phyloP scores from a whole-genome alignment of 1,140 invertebrate species.

The Hestina assimilis region DNA sequence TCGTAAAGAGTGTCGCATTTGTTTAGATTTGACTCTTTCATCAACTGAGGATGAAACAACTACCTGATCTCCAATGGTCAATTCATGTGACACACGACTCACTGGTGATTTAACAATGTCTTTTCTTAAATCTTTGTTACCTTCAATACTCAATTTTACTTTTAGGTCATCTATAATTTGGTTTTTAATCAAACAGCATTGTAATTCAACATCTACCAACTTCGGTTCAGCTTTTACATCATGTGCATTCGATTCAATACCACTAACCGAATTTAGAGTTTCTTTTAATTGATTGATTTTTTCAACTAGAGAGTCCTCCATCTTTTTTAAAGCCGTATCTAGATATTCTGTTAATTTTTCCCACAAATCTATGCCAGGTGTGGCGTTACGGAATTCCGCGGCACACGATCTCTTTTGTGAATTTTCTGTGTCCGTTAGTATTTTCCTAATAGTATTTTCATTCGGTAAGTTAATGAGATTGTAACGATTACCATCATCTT shows the following conservation, averaged over 20 bases:
- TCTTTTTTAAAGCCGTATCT: constrained; percentile 46
- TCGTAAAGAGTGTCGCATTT: not conserved
- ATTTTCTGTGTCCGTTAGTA: constrained; percentile 33
- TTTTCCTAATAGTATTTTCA: constrained; percentile 36
- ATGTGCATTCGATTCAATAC: not conserved
- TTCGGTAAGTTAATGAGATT: constrained; percentile 39
- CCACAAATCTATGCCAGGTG: constrained; percentile 43
- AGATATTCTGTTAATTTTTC: constrained; percentile 44
- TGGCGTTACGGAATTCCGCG: constrained; percentile 34
- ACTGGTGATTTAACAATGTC: constrained; percentile 39
- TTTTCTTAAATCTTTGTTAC: constrained; percentile 22
- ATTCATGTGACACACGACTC: constrained; percentile 9
- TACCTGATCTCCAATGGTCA: constrained; percentile 31
- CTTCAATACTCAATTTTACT: constrained; percentile 1
- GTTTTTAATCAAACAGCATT: constrained; percentile 50
- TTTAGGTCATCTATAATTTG: constrained; percentile 45
- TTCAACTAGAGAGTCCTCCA: constrained; percentile 49
- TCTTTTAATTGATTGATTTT: constrained; percentile 49
- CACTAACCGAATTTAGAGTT: not conserved
- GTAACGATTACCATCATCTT: constrained; percentile 8
- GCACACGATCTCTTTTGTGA: constrained; percentile 33
- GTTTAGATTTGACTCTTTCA: not conserved
- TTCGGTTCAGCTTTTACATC: not conserved
- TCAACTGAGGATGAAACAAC: constrained; percentile 18
- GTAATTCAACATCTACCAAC: constrained; percentile 28